A percentile compares a stretch with the other conserved stretches of the same genome.
These are phyloP conservation scores for Hetaerina americana DNA, from an alignment of 1,140 invertebrate species.

Conservation along the genomic window DNA sequence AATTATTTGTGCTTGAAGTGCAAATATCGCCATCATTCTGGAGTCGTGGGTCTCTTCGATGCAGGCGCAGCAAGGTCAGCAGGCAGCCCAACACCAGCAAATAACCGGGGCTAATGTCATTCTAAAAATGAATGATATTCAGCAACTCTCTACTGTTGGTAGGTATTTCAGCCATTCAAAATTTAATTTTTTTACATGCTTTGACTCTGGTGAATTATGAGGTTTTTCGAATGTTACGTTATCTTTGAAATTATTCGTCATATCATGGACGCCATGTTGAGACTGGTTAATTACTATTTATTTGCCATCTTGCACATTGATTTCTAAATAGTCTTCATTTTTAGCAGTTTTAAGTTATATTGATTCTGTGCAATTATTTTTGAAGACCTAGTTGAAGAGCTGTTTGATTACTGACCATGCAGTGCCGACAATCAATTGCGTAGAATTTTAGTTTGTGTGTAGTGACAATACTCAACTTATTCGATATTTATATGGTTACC, in stretches of 20 bases:
- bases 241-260: neutral
- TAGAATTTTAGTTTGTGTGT: too few species aligned
- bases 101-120: conserved; percentile 43
- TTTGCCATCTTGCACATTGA: neutral
- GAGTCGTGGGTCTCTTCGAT: conserved; percentile 19
- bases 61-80: conserved; percentile 36
- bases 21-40: neutral
- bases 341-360: neutral
- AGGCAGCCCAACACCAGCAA: conserved; percentile 34
- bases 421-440: too few species aligned
- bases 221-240: too few species aligned
- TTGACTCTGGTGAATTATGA: too few species aligned
- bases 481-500: too few species aligned
- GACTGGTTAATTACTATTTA: neutral
- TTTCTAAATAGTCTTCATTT: neutral
- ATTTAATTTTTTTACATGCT: too few species aligned
- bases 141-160: conserved; percentile 54
- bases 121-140: conserved; percentile 59
- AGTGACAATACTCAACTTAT: too few species aligned
- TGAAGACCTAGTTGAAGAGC: too few species aligned
- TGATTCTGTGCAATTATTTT: neutral
- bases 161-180: too few species aligned
- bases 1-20: too few species aligned
- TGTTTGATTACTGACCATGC: too few species aligned
- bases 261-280: neutral